Conservation (phyloP, 2,113 vertebrate species). For the Ictalurus punctatus region DNA sequence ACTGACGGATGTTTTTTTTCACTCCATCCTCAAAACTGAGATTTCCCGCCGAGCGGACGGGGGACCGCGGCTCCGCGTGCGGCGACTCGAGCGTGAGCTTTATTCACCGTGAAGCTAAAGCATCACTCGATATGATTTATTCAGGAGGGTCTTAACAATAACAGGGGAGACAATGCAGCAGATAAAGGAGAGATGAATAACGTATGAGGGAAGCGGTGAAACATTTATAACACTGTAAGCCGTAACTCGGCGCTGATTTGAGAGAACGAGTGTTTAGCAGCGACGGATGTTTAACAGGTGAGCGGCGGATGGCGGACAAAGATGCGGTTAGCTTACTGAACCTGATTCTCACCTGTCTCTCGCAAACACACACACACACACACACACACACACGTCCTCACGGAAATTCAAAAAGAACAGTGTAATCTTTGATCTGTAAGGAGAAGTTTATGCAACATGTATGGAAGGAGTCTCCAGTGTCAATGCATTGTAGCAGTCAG, state of each 20-base stretch:
- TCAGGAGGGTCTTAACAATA: conserved; percentile 9
- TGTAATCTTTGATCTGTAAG: background rate
- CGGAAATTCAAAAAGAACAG: background rate
- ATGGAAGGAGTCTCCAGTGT: background rate
- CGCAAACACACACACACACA: background rate
- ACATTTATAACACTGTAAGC: background rate
- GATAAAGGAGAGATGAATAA: conserved; percentile 12
- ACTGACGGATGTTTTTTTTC: background rate
- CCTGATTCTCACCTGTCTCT: background rate
- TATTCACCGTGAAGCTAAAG: background rate
- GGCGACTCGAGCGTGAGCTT: background rate
- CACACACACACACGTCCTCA: background rate
- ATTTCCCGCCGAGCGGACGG: background rate
- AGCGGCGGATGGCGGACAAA: background rate
- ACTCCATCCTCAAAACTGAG: background rate
- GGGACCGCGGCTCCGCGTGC: background rate
- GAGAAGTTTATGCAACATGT: background rate
- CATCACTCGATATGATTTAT: background rate
- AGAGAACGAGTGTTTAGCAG: background rate
- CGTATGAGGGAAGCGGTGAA: background rate
- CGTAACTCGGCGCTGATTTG: background rate
- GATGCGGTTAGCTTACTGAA: background rate
- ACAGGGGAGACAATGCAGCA: background rate
- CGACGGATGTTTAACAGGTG: background rate
- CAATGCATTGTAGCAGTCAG: background rate